A percentile compares a stretch with the other conserved stretches of the same genome.
Conservation (phyloP, 2,888 invertebrate species). For the Germaria angustata region DNA sequence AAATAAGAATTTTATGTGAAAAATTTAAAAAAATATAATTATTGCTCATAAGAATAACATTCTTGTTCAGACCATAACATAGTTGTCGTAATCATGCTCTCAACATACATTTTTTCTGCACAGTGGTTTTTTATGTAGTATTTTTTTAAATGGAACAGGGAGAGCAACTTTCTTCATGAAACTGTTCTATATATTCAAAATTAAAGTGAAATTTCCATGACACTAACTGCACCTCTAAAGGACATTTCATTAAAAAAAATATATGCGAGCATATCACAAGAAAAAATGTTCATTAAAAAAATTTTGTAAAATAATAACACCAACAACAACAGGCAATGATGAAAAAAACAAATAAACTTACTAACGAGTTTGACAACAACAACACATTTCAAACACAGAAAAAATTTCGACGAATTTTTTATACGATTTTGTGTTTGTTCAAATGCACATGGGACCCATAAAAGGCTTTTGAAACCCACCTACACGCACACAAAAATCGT, state of each 20-base stretch:
- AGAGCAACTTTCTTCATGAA: no score
- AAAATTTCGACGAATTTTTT: conserved; percentile 53
- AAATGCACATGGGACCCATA: conserved; percentile 50
- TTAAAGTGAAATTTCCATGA: neutral
- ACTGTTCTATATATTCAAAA: no score
- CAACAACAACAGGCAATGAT: neutral
- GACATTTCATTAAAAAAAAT: neutral
- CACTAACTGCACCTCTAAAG: neutral
- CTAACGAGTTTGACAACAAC: neutral
- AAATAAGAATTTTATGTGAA: no score
- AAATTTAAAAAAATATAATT: no score
- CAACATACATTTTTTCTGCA: no score
- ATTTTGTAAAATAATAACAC: conserved; percentile 21
- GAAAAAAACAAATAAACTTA: neutral
- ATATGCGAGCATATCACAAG: neutral
- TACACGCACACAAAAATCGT: neutral
- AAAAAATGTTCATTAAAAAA: conserved; percentile 56
- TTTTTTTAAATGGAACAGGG: no score
- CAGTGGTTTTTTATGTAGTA: no score
- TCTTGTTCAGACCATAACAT: no score
- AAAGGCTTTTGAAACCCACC: conserved; percentile 21
- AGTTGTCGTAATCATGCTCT: no score
- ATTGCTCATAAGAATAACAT: no score
- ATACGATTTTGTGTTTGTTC: conserved; percentile 37
- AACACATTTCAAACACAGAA: conserved; percentile 26